Base-by-base conservation (phyloP, 2,797 vertebrate genomes). In the Spondyliosoma cantharus region DNA sequence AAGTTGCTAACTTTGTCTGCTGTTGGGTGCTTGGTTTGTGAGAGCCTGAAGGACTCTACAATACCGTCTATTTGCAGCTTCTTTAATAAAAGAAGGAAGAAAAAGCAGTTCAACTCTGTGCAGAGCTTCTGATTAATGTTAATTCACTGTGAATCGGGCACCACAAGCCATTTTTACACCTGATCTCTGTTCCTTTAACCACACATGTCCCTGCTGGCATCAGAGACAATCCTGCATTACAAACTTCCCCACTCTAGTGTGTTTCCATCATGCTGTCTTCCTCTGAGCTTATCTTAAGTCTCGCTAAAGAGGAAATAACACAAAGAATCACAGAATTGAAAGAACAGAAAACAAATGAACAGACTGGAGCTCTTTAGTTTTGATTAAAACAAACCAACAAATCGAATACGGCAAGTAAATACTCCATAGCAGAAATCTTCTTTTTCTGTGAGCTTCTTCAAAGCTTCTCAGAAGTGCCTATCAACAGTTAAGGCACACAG, bases 361-460 rank as follows among this genome's bases (percentile, higher is more conserved):
- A 63, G 46, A 56, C 56, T 61, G 54, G 19, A 54, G 54, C 19
- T 66, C 67, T 1, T 45, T 49, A 81, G 54, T 72, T 76, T 63
- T 50, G 29, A 77, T 77, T 74, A 64, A 81, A 75, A 76, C 64
- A 76, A 76, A 76, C 50, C 74, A 76, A 76, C 74, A 76, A 60
- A 61, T 60, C 11, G 64, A 74, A 63, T 70, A 64, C 43, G 71
- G 37, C 52, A 67, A 68, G 70, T 61, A 60, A 63, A 72, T 76
- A 68, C 56, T 60, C 64, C 32, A 25, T 19, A 32, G 20, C 60
- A 58, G 45, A 22, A 71, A 71, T 49, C 16, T 8, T 15, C 50
- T 56, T 32, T 65, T 11, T n/a, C 22, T 22, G 27, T 57, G 59
- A 71, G 68, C 53, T 64, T 57, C 43, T 58, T 57, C 57, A 63